Evolutionary conservation across 2,888 invertebrate genomes (phyloP).

Genomic region (Parapristionchus giblindavisi): DNA sequence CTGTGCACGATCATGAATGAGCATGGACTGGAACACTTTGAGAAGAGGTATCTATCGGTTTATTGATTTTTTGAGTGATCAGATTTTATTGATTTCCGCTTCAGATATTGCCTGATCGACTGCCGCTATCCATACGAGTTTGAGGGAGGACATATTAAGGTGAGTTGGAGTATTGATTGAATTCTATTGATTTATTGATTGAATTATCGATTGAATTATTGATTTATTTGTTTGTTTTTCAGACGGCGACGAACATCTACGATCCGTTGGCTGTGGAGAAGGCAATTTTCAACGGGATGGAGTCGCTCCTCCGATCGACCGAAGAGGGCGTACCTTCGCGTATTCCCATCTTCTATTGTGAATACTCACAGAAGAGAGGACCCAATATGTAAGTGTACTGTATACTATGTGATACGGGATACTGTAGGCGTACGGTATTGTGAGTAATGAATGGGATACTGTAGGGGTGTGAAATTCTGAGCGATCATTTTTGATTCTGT

Average conservation of each 20-base stretch:
- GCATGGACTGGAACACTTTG: constrained; percentile 16
- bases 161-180: background rate
- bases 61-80: background rate
- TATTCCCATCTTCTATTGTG: constrained; percentile 39
- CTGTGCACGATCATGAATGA: constrained; percentile 6
- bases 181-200: background rate
- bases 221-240: background rate
- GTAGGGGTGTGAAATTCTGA: too few relatives aligned
- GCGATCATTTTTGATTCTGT: too few relatives aligned
- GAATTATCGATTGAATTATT: background rate
- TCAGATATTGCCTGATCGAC: constrained; percentile 29
- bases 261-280: constrained; percentile 4
- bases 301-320: constrained; percentile 2
- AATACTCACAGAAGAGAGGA: constrained; percentile 34
- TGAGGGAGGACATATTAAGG: constrained; percentile 38
- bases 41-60: background rate
- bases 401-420: background rate
- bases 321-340: background rate
- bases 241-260: constrained; percentile 30
- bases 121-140: constrained; percentile 37
- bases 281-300: background rate
- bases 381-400: constrained; percentile 35
- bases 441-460: background rate
- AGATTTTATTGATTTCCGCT: background rate
- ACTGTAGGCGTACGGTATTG: background rate